phyloP scores from a whole-genome alignment of 2,797 vertebrate species.

The Varecia variegata region DNA sequence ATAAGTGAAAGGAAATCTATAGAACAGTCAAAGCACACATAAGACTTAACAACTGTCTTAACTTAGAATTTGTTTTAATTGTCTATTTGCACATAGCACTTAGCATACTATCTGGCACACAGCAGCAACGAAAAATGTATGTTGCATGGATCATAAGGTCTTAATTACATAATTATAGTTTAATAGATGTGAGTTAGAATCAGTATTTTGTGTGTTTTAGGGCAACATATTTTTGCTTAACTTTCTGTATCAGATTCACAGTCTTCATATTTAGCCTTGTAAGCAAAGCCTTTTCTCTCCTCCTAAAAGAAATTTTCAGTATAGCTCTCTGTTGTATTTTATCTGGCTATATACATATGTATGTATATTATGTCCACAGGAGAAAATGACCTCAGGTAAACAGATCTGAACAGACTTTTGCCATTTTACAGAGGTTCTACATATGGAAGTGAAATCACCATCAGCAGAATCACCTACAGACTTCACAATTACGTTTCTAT shows the following conservation, averaged over 20 bases:
- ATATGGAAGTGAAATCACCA: background rate
- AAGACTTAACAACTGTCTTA: background rate
- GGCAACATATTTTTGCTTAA: background rate
- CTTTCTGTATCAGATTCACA: background rate
- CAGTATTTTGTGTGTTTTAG: slow-evolving; percentile 9
- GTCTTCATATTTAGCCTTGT: background rate
- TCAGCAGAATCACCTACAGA: slow-evolving; percentile 14
- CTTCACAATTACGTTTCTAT: background rate
- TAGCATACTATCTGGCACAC: background rate
- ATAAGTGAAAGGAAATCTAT: background rate
- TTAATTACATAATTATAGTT: background rate
- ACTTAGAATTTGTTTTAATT: background rate
- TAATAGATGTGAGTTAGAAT: background rate
- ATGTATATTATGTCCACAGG: background rate
- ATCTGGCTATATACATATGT: background rate
- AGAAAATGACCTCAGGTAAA: background rate
- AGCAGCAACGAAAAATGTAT: background rate
- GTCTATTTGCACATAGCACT: background rate
- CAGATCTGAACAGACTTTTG: background rate
- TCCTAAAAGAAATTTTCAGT: background rate
- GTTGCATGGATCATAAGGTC: background rate
- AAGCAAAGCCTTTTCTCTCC: background rate
- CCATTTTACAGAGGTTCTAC: background rate
- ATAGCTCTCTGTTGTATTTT: background rate
- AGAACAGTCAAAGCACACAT: background rate